Evolutionary conservation across 2,797 vertebrate genomes (phyloP), one percentile per base, ranked within the genome.

Genomic region (Rhincodon typus): DNA sequence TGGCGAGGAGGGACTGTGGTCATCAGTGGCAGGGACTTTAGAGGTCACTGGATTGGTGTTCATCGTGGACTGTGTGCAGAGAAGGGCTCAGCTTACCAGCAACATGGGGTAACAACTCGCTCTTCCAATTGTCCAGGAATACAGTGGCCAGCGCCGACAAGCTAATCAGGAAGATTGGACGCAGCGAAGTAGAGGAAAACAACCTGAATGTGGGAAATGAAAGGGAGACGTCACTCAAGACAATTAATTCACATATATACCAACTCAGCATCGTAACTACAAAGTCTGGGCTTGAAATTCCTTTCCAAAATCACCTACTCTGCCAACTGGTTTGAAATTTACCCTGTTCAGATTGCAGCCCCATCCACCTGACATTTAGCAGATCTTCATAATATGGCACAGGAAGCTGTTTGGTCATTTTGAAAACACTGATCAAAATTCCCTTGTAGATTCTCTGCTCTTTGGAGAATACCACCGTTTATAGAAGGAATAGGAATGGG

Each of bases 101-200:
- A 91, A 98, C 97, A 95, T 98, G 97, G 95, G 98, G 97, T n/a
- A 98, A 96, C 96, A 99, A 97, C 96, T 97, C 98, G 96, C 98
- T 98, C 97, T 98, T 99, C 98, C 99, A 99, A 96, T 98, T 98
- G 96, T 99, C 99, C 98, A 99, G 96, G 8, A 99, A 97, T 96
- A 99, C 97, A 10, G 99, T 97, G 62, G 98, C 98, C 96, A 99
- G 97, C 96, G 99, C 97, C 57, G 98, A 98, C 96, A 98, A 96
- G 95, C 98, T 98, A 96, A 99, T 96, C 42, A 99, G 97, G 97
- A 99, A 99, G 50, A 99, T 96, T 62, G 99, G 99, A 96, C 99
- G 97, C 95, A 99, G 97, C 94, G 98, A 98, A 3, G 99, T 98
- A 96, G 99, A 99, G 0, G 99, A 99, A 97, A 99, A 97, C 95